Evolutionary conservation across 2,888 invertebrate species (phyloP).

Genomic region (Molanna angustata): DNA sequence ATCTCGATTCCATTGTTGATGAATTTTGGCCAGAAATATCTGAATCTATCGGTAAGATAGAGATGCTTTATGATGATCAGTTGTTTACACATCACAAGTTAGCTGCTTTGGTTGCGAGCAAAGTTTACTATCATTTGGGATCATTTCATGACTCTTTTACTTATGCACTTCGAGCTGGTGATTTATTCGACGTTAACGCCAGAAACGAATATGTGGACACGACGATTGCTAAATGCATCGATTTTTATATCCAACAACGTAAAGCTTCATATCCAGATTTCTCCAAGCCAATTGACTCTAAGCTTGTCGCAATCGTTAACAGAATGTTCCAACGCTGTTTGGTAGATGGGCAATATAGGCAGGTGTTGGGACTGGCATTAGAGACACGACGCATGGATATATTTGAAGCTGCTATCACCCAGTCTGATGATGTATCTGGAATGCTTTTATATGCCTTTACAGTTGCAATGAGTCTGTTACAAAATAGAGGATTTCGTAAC

Average conservation of each 20-base stretch:
- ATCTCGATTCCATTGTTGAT: conserved; percentile 91
- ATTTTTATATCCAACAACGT: conserved; percentile 90
- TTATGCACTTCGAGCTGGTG: conserved; percentile 95
- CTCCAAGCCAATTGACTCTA: conserved; percentile 70
- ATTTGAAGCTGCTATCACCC: conserved; percentile 87
- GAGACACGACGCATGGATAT: conserved; percentile 98
- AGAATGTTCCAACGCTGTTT: conserved; percentile 96
- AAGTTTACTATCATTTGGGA: conserved; percentile 97
- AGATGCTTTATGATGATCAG: conserved; percentile 93
- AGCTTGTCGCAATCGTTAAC: conserved; percentile 91
- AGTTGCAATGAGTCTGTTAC: conserved; percentile 94
- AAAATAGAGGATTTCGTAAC: conserved; percentile 90
- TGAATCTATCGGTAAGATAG: conserved; percentile 96
- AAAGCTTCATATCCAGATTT: conserved; percentile 70
- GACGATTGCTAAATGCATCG: conserved; percentile 95
- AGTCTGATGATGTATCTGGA: conserved; percentile 84
- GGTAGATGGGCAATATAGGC: conserved; percentile 91
- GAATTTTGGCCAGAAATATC: conserved; percentile 99
- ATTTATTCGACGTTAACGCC: conserved; percentile 92
- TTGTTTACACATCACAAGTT: conserved; percentile 84
- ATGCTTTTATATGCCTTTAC: conserved; percentile 96
- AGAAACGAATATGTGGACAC: conserved; percentile 96
- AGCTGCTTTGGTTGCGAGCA: conserved; percentile 96
- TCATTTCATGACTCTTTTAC: conserved; percentile 95
- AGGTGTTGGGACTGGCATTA: conserved; percentile 93